Evolutionary conservation across 1,140 invertebrate genomes (phyloP).

Genomic region (Papilio glaucus): DNA sequence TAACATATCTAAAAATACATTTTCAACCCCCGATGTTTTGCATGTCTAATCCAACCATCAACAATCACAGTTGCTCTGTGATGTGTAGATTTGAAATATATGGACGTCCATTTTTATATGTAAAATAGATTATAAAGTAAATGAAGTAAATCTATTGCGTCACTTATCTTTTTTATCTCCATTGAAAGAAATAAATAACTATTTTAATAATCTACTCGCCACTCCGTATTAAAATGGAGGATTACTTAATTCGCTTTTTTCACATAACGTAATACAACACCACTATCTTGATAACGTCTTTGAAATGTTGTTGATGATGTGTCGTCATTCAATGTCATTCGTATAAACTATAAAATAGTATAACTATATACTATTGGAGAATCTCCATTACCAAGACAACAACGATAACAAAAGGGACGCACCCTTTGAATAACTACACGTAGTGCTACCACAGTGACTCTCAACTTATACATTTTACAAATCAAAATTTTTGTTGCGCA

Average conservation of each 20-base stretch:
- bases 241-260: neutral
- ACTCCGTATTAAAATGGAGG: neutral
- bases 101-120: no score
- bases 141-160: no score
- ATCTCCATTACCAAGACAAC: conserved; percentile 25
- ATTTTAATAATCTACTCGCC: neutral
- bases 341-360: neutral
- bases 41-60: no score
- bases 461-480: neutral
- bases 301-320: neutral
- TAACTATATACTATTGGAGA: neutral
- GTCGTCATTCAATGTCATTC: neutral
- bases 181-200: no score
- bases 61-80: no score
- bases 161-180: neutral
- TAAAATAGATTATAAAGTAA: no score
- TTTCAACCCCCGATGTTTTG: no score
- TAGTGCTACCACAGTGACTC: conserved; percentile 10
- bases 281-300: neutral
- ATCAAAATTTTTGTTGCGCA: neutral
- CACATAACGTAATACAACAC: neutral
- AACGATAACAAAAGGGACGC: conserved; percentile 27
- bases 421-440: conserved; percentile 17
- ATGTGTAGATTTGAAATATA: no score
- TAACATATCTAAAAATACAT: no score